Evolutionary conservation across 2,113 vertebrate species (phyloP).

Genomic region (Rynchops niger): DNA sequence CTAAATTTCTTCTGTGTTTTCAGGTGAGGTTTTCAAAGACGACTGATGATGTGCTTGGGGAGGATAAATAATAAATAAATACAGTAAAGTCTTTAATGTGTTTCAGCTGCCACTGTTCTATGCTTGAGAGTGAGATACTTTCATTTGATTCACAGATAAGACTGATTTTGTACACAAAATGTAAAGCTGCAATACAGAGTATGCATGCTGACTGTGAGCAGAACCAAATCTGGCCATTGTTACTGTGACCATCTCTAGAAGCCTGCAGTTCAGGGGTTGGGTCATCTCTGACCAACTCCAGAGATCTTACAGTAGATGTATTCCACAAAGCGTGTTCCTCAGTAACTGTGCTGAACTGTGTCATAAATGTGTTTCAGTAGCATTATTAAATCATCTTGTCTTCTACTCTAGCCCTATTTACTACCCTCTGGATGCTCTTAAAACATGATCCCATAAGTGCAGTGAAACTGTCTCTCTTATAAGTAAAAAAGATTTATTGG

Average conservation of each 20-base stretch:
- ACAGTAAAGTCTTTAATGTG: background rate
- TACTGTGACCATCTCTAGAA: background rate
- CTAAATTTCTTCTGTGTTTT: background rate
- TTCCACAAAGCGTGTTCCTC: background rate
- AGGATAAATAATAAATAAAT: background rate
- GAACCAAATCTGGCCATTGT: background rate
- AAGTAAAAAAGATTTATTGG: background rate
- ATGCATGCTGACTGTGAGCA: background rate
- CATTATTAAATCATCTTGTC: background rate
- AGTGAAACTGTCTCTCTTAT: background rate
- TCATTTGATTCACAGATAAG: background rate
- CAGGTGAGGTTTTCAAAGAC: background rate
- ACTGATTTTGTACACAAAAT: background rate
- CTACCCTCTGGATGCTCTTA: background rate
- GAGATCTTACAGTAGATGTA: background rate
- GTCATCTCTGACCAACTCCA: background rate
- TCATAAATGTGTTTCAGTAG: background rate
- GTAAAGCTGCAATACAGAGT: background rate
- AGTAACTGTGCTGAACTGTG: background rate
- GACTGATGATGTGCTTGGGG: background rate
- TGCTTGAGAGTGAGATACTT: background rate
- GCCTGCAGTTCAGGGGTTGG: background rate
- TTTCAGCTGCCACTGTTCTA: background rate
- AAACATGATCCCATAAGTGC: background rate
- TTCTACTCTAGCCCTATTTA: background rate